A percentile compares a stretch with the other conserved stretches of the same genome.
phyloP scores from a whole-genome alignment of 2,888 invertebrate species.

The Seira sanloemensis region DNA sequence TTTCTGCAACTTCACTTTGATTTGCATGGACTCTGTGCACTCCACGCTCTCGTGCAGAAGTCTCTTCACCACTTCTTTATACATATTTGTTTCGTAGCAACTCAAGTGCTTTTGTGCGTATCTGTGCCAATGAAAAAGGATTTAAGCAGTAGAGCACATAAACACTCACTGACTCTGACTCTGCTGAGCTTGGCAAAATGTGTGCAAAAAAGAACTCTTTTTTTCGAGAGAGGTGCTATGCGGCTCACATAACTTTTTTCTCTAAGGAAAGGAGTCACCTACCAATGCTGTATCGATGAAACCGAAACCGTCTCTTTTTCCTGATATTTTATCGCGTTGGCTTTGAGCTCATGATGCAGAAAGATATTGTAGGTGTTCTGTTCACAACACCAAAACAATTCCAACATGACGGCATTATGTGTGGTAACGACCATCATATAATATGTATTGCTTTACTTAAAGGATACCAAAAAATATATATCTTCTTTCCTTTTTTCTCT shows the following conservation, averaged over 20 bases:
- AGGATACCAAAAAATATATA: too few relatives aligned
- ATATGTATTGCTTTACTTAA: too few relatives aligned
- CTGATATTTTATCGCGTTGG: background rate
- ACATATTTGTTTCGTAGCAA: too few relatives aligned
- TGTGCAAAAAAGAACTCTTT: background rate
- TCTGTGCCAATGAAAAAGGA: too few relatives aligned
- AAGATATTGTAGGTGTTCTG: background rate
- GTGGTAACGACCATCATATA: too few relatives aligned
- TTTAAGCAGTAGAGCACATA: too few relatives aligned
- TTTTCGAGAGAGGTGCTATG: background rate
- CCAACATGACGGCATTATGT: too few relatives aligned
- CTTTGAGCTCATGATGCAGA: too few relatives aligned
- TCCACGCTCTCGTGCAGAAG: conserved; percentile 2
- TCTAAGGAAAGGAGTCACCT: conserved; percentile 1
- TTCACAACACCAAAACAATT: background rate
- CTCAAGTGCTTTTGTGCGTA: conserved; percentile 1
- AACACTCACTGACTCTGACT: too few relatives aligned
- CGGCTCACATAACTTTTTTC: background rate
- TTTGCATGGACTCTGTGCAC: conserved; percentile 4
- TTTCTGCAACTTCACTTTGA: background rate
- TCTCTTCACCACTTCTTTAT: too few relatives aligned
- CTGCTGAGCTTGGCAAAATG: background rate
- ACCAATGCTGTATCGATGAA: background rate
- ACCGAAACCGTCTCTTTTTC: background rate
- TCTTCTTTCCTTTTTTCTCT: too few relatives aligned